Conservation (phyloP, 2,888 invertebrate species). For the Anthrax anthrax region DNA sequence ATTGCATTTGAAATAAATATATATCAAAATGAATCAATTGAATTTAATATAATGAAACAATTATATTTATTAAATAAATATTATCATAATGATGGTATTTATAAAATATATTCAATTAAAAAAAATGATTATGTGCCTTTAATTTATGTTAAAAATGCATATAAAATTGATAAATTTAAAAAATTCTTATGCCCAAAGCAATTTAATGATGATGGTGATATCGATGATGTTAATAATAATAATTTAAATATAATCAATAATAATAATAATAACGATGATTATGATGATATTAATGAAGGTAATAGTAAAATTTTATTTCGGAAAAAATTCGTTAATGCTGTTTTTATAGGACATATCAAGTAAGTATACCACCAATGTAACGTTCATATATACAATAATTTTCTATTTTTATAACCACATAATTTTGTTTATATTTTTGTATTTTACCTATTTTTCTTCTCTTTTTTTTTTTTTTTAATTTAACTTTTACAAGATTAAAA, state of each 20-base stretch:
- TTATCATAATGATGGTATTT: constrained; percentile 23
- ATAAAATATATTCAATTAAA: constrained; percentile 26
- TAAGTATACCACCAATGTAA: constrained; percentile 11
- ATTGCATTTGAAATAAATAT: constrained; percentile 46
- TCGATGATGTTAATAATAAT: too few relatives aligned
- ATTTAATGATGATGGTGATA: constrained; percentile 18
- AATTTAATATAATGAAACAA: constrained; percentile 34
- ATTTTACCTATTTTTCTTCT: too few relatives aligned
- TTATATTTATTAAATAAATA: constrained; percentile 22
- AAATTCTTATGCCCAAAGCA: constrained; percentile 32
- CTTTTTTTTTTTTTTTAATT: too few relatives aligned
- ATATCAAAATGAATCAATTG: constrained; percentile 38
- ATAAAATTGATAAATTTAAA: constrained; percentile 40
- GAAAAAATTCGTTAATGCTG: constrained; percentile 40
- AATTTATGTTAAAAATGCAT: constrained; percentile 50
- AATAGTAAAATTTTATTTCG: constrained; percentile 22
- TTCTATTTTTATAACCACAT: neutral
- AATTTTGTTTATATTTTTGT: too few relatives aligned
- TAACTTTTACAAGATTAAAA: too few relatives aligned
- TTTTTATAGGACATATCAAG: constrained; percentile 41
- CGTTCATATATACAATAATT: neutral
- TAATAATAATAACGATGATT: constrained; percentile 18
- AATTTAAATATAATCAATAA: too few relatives aligned
- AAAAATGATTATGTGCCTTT: constrained; percentile 36
- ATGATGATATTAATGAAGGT: neutral